Base-by-base conservation (phyloP, 2,113 vertebrate species). In the Stegostoma tigrinum region DNA sequence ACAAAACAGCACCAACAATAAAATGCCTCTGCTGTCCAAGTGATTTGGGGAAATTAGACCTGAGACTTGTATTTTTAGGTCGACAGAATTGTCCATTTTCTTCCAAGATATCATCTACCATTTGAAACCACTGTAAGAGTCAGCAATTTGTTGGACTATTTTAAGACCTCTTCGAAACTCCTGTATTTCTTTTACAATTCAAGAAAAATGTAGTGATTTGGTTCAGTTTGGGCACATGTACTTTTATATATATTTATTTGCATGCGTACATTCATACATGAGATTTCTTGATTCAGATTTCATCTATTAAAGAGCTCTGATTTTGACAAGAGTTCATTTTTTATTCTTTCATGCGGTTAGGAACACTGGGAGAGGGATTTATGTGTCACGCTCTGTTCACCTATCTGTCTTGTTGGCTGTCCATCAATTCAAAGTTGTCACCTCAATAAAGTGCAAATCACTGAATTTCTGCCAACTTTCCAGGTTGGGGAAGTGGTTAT, bases 401-500 rank as follows among this genome's bases (percentile, higher is more conserved):
- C 80, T 42, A 83, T 83, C 80, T 83, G 38, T 83, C 87, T 89
- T 61, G 87, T 61, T 61, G 52, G 61, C 87, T 90, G 87, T 61
- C 52, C 27, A 90, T 34, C 27, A 55, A 90, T 61, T 34, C 87
- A 15, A 55, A 14, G 12, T 90, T 90, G 48, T 90, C 52, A 61
- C 52, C 52, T 90, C 52, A 61, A 61, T 90, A 61, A 90, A 90
- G 87, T 55, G 61, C 87, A 90, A 55, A 90, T 90, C 87, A 61
- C 87, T 90, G 48, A 90, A 55, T 90, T 61, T 55, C 52, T 90
- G 87, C 48, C 87, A 61, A 90, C 52, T 90, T 90, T 90, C 87
- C 87, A 90, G 52, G 48, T 34, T 27, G 30, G 55, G 87, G 87
- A 90, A 61, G 87, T 30, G 52, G 52, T 61, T 90, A 90, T 55